These are phyloP conservation scores for Macaria liturata DNA, from an alignment of 2,888 invertebrate genomes.

Conservation along the genomic window DNA sequence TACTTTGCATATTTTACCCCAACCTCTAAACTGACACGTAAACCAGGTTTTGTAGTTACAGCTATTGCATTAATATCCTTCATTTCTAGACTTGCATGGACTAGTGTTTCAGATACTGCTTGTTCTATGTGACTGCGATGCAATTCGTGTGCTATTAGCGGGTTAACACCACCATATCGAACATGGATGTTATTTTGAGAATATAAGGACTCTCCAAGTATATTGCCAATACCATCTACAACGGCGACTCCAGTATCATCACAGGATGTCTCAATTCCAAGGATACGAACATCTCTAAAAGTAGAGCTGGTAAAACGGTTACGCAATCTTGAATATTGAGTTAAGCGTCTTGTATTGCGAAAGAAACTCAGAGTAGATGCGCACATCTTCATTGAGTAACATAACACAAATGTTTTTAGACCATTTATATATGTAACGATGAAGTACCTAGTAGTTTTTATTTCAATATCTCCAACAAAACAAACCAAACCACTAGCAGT, in stretches of 20 bases:
- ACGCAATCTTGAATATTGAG: conserved; percentile 5
- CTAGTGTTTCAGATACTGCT: conserved; percentile 88
- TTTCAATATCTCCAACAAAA: no score
- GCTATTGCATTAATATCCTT: conserved; percentile 93
- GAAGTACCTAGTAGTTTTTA: no score
- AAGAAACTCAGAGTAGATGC: not conserved
- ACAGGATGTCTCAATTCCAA: conserved; percentile 98
- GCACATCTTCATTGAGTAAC: no score
- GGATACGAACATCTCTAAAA: conserved; percentile 58
- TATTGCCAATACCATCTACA: conserved; percentile 86
- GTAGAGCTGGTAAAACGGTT: conserved; percentile 6
- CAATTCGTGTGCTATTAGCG: conserved; percentile 91
- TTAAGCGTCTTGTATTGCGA: not conserved
- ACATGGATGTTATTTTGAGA: conserved; percentile 92
- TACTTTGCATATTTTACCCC: conserved; percentile 93
- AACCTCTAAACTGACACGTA: conserved; percentile 89
- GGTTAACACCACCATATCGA: conserved; percentile 93
- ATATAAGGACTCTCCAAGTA: conserved; percentile 91
- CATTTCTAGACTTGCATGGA: conserved; percentile 81
- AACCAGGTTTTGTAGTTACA: conserved; percentile 95
- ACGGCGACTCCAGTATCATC: conserved; percentile 98
- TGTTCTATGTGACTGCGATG: conserved; percentile 90
- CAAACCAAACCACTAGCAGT: no score
- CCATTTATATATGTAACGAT: no score
- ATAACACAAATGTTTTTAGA: no score